Base-by-base conservation (phyloP, 2,113 vertebrate genomes). In the Ascaphus truei region DNA sequence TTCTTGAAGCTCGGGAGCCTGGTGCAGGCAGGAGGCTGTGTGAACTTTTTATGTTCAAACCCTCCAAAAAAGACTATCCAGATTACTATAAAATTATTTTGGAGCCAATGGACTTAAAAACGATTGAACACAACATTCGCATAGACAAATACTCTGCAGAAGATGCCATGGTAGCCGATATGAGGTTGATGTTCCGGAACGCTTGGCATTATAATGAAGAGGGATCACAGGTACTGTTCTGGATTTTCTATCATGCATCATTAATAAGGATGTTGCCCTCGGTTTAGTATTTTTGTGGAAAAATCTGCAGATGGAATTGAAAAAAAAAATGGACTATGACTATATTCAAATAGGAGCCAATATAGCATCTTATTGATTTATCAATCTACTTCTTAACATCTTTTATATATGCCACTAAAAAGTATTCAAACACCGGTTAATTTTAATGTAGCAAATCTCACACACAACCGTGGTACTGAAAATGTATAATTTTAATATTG, bases 81-180 rank as follows among this genome's bases (percentile, higher is more conserved):
- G 96, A 99, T 81, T 99, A 99, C 74, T 99, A 99, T 76, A 99
- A 99, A 86, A 94, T 99, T 64, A 99, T 99, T 75, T 84, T 98
- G 83, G 97, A 99, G 71, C 97, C 97, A 16, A 93, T 99, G 95
- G 97, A 99, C 85, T 83, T 99, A 81, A 93, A 94, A 83, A 98
- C 93, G 77, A 92, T 99, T 27, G 97, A 99, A 37, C 89, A 95
- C 84, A 98, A 96, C 84, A 96, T 99, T 77, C 95, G 97, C 51
- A 91, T 91, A 4, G 96, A 98, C 76, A 96, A 96, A 79, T 99
- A 99, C 5, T 29, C 74, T 37, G 94, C 85, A 0, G 96, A 98
- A 60, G 96, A 99, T 31, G 79, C 85, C 31, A 94, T 99, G 94
- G 86, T 96, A 53, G 95, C 97, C 56, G 95, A 98, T 72, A 94